Percentiles rank a stretch among this genome's conserved stretches.
phyloP scores from a whole-genome alignment of 2,113 vertebrate genomes.

The Formicarius rufipectus region DNA sequence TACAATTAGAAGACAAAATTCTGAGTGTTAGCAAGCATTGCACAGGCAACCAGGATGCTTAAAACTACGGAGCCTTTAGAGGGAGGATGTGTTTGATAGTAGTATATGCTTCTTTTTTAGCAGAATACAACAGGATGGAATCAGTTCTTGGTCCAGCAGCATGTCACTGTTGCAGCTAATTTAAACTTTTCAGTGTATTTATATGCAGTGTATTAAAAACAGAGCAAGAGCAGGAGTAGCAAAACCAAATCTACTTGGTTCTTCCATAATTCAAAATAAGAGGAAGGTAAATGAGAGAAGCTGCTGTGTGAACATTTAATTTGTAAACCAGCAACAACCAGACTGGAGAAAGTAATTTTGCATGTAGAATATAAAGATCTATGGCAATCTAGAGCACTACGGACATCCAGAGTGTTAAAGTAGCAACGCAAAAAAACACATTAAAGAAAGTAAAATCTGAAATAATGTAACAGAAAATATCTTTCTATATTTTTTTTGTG shows the following conservation, averaged over 20 bases:
- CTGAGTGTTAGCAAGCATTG: slow-evolving; percentile 39
- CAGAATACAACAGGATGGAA: neutral
- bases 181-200: neutral
- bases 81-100: neutral
- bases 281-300: neutral
- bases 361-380: neutral
- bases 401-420: neutral
- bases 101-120: neutral
- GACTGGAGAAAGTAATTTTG: neutral
- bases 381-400: neutral
- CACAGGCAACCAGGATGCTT: neutral
- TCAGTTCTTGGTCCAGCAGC: neutral
- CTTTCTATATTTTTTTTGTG: neutral
- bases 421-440: neutral
- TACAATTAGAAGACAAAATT: slow-evolving; percentile 32
- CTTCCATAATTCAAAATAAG: neutral
- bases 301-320: neutral
- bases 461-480: neutral
- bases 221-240: neutral
- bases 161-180: neutral
- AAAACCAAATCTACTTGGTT: neutral
- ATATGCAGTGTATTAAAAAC: fast-evolving
- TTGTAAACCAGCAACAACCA: neutral
- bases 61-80: neutral
- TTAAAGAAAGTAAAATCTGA: neutral